Evolutionary conservation across 2,888 invertebrate genomes (phyloP).

Genomic region (Opisthograptis luteolata): DNA sequence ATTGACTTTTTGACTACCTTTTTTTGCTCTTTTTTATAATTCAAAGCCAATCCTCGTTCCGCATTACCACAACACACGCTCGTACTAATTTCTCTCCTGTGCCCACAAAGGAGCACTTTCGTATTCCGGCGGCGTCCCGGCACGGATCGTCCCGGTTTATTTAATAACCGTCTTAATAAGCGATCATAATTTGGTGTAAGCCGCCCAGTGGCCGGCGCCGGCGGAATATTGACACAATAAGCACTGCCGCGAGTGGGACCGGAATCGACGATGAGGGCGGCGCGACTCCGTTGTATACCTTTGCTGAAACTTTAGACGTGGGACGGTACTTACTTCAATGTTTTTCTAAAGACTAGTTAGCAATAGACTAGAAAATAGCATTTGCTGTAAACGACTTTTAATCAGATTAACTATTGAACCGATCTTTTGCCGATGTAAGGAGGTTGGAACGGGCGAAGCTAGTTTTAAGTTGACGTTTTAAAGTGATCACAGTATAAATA

Average conservation of each 20-base stretch:
- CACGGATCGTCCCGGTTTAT: constrained; percentile 30
- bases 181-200: constrained; percentile 36
- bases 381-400: no score
- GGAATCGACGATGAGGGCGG: constrained; percentile 14
- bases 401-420: no score
- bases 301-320: no score
- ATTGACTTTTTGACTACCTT: no score
- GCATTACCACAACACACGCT: constrained; percentile 4
- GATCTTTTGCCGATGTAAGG: no score
- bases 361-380: no score
- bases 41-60: neutral
- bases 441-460: no score
- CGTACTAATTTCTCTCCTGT: constrained; percentile 9
- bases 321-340: no score
- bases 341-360: no score
- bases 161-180: constrained; percentile 39
- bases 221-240: constrained; percentile 29
- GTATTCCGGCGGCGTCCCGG: constrained; percentile 22
- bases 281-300: constrained; percentile 5
- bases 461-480: no score
- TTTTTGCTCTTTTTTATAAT: no score
- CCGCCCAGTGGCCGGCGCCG: constrained; percentile 15
- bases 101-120: constrained; percentile 17
- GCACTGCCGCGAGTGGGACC: constrained; percentile 14
- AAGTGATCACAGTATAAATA: no score